Conservation (phyloP, 35 echinoderm and acorn worm species). For the Heliocidaris tuberculata region DNA sequence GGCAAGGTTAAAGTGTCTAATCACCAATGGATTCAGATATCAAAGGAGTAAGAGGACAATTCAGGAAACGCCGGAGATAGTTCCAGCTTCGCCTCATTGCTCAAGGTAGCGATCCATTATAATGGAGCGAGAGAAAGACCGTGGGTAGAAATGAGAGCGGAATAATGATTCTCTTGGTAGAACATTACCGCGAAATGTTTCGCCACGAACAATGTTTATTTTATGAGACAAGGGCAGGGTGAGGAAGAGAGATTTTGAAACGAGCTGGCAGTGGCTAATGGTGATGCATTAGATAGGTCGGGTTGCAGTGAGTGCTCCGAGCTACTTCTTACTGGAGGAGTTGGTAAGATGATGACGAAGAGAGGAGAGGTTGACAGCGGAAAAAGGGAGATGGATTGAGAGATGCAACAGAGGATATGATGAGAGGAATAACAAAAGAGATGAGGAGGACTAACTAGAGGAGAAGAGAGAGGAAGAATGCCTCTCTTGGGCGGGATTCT, state of each 20-base stretch:
- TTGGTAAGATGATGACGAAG: neutral
- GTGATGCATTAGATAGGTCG: neutral
- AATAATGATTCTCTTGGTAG: neutral
- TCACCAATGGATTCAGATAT: neutral
- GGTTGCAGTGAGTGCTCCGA: neutral
- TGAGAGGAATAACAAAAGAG: neutral
- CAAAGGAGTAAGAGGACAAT: neutral
- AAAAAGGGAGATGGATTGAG: neutral
- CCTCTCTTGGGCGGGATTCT: too few relatives aligned
- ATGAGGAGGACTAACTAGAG: neutral
- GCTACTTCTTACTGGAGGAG: neutral
- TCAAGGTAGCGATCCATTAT: neutral
- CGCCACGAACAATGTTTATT: slow-evolving; percentile 8
- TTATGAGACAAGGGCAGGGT: neutral
- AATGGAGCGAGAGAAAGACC: neutral
- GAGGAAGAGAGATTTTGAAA: neutral
- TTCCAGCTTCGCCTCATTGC: neutral
- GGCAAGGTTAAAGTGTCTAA: neutral
- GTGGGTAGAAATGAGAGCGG: neutral
- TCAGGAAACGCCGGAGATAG: neutral
- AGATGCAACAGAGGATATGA: neutral
- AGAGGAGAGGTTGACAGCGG: neutral
- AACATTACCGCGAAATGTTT: neutral
- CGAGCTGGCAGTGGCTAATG: neutral
- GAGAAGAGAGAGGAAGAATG: neutral